Evolutionary conservation across 2,113 vertebrate species (phyloP), one percentile per base, ranked within the genome.

Genomic region (Heliornis fulica): DNA sequence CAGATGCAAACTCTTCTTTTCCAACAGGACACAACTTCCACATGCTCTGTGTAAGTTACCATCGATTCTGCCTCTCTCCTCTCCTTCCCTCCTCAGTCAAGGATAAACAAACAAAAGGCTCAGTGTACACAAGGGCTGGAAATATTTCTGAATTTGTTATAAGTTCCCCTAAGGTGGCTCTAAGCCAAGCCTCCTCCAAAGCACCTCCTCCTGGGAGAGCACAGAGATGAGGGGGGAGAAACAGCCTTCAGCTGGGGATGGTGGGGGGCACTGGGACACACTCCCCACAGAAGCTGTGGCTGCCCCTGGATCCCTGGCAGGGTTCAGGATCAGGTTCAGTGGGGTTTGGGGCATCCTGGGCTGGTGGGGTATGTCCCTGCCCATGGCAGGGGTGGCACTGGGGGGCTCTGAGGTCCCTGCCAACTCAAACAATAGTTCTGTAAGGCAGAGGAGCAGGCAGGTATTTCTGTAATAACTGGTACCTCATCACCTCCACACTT

Each of bases 141-240:
- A 97, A 89, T 79, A 86, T 66, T 95, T 90, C 89, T 90, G 92
- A 87, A 74, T 87, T 31, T 63, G 83, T 94, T 88, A 76, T 32
- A 22, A 94, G 84, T 90, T 96, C 84, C 92, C 90, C 83, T 32
- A 12, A 0, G 0, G 20, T 71, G 79, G 96, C 97, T 92, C 85
- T 69, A 50, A 95, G 95, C 96, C 96, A 97, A 92, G 26, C 83
- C 85, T 78, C 94, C 59, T 9, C 51, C 94, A 82, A 96, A 97
- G 96, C 92, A 97, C 93, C 96, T 97, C 89, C 94, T 96, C 91
- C 90, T 19, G 91, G 97, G 94, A 95, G 89, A 72, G 83, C n/a
- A n/a, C n/a, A n/a, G n/a, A n/a, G n/a, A n/a, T n/a, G n/a, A n/a
- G n/a, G n/a, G n/a, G n/a, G n/a, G n/a, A n/a, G n/a, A n/a, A n/a